These are phyloP conservation scores for Andrena bucephala DNA, from an alignment of 2,888 invertebrate genomes.

Conservation along the genomic window DNA sequence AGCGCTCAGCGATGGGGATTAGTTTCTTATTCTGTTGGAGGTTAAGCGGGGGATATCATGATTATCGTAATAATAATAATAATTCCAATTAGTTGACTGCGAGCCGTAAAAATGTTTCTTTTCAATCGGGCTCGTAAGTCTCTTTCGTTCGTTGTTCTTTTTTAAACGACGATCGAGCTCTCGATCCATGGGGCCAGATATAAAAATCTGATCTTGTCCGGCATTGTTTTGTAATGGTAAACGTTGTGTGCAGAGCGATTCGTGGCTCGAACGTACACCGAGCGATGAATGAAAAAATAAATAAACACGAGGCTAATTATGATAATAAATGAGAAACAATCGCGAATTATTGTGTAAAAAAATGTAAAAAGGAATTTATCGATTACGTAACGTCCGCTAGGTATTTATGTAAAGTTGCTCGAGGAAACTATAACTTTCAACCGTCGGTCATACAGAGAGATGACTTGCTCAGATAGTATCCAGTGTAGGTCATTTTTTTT, in stretches of 20 bases:
- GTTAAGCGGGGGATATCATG: neutral
- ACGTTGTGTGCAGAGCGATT: slow-evolving; percentile 12
- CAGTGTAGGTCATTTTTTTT: slow-evolving; percentile 67
- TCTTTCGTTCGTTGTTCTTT: neutral
- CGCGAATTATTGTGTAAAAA: slow-evolving; percentile 62
- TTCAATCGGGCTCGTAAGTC: neutral
- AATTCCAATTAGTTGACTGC: slow-evolving; percentile 19
- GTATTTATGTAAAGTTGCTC: slow-evolving; percentile 62
- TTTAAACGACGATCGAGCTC: slow-evolving; percentile 21
- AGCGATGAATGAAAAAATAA: slow-evolving; percentile 40
- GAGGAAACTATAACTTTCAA: slow-evolving; percentile 35
- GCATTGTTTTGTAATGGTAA: slow-evolving; percentile 27
- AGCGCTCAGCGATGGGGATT: slow-evolving; percentile 54
- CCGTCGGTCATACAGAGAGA: slow-evolving; percentile 27
- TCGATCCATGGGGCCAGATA: slow-evolving; percentile 3
- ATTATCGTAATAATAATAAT: slow-evolving; percentile 28
- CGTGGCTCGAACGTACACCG: slow-evolving; percentile 25
- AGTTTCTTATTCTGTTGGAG: slow-evolving; percentile 32
- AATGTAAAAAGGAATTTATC: slow-evolving; percentile 66
- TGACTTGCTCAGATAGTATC: slow-evolving; percentile 62
- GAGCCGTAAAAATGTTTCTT: neutral
- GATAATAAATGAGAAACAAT: slow-evolving; percentile 51
- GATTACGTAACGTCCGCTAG: slow-evolving; percentile 63
- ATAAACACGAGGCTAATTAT: slow-evolving; percentile 65
- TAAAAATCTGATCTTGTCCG: slow-evolving; percentile 31